A percentile compares a stretch with the other conserved stretches of the same genome.
Evolutionary conservation across 2,113 vertebrate species (phyloP).

Genomic region (Rhea americana): DNA sequence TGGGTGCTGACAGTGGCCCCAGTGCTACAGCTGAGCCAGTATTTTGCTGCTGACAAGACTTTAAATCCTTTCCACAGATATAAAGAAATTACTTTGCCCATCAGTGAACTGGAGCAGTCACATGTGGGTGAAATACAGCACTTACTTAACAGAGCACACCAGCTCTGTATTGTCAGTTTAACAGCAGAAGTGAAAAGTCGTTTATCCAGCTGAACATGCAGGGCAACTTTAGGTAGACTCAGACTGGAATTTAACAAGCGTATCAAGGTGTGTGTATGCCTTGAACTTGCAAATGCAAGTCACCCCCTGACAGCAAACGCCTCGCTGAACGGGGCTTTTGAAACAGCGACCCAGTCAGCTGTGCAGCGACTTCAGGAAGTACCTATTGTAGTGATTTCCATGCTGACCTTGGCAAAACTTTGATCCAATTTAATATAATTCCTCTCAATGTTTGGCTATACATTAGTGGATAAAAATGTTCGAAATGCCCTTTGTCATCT

Average conservation of each 20-base stretch:
- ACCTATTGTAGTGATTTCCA: accelerated
- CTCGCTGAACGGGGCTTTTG: neutral
- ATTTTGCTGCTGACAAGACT: neutral
- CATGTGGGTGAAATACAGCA: neutral
- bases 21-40: neutral
- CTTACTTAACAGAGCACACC: neutral
- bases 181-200: accelerated
- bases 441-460: accelerated
- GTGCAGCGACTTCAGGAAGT: neutral
- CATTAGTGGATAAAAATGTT: neutral
- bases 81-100: neutral
- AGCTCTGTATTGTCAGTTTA: accelerated
- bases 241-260: neutral
- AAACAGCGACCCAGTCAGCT: neutral
- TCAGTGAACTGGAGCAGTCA: neutral
- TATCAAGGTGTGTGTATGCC: accelerated
- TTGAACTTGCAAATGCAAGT: neutral
- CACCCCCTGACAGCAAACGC: accelerated
- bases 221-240: accelerated
- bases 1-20: accelerated
- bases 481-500: neutral
- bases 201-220: accelerated
- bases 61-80: neutral
- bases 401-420: neutral
- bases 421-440: neutral